phyloP scores from a whole-genome alignment of 1,140 invertebrate species.

The Paraescarpia echinospica region DNA sequence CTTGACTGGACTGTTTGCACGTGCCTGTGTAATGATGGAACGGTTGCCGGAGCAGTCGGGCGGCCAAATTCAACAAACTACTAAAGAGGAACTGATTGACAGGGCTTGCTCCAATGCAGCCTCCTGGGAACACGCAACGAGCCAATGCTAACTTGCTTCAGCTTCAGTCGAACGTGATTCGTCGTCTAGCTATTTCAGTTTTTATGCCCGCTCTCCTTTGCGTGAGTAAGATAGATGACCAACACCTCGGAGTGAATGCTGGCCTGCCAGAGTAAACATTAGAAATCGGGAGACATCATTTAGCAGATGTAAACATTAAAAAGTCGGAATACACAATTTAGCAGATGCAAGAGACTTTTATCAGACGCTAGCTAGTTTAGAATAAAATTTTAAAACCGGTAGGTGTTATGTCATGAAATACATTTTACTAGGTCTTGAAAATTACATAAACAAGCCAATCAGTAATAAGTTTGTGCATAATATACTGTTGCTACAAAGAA shows the following conservation, averaged over 20 bases:
- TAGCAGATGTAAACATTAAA: not conserved
- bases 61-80: not conserved
- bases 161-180: not conserved
- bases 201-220: not conserved
- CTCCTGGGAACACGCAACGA: not conserved
- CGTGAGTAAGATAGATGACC: not conserved
- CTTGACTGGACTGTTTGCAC: not conserved
- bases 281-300: not conserved
- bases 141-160: not conserved
- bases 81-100: not conserved
- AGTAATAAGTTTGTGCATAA: not conserved
- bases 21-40: not conserved
- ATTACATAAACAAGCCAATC: not conserved
- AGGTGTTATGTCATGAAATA: too few species aligned
- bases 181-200: not conserved
- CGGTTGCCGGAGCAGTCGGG: not conserved
- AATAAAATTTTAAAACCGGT: too few species aligned
- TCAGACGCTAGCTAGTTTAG: not conserved
- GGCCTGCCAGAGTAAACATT: not conserved
- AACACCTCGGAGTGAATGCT: not conserved
- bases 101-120: not conserved
- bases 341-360: not conserved
- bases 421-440: not conserved
- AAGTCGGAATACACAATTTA: not conserved
- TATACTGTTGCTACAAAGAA: not conserved